A percentile compares a stretch with the other conserved stretches of the same genome.
phyloP scores from a whole-genome alignment of 2,113 vertebrate species.

The Pipa parva region DNA sequence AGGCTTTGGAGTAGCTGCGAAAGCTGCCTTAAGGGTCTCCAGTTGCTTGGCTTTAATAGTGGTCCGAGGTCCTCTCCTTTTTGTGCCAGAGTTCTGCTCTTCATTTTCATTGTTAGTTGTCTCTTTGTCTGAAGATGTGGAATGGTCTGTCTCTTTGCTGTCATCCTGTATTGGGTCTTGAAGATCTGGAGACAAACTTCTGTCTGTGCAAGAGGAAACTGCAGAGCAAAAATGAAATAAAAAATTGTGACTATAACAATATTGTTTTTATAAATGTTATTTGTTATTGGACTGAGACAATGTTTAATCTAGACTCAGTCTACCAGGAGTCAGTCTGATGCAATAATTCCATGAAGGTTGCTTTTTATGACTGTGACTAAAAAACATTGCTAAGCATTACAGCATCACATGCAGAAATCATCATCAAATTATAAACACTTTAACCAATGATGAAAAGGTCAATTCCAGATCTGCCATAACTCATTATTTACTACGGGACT shows the following conservation, averaged over 20 bases:
- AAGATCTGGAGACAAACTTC: conserved; percentile 94
- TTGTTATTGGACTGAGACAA: too few relatives aligned
- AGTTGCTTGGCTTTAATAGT: conserved; percentile 98
- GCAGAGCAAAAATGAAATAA: not conserved
- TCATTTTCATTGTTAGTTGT: conserved; percentile 93
- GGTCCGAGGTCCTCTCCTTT: conserved; percentile 88
- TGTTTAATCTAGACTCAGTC: not conserved
- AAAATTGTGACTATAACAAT: not conserved
- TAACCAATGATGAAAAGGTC: too few relatives aligned
- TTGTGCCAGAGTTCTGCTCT: conserved; percentile 90
- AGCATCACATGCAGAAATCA: too few relatives aligned
- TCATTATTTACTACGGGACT: too few relatives aligned
- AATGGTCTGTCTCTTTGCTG: conserved; percentile 94
- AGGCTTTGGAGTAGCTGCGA: conserved; percentile 92
- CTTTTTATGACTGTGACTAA: not conserved
- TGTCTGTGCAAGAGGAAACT: conserved; percentile 97
- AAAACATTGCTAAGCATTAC: too few relatives aligned
- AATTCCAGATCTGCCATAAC: too few relatives aligned
- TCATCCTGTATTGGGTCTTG: conserved; percentile 89
- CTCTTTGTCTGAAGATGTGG: conserved; percentile 95
- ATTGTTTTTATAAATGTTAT: too few relatives aligned
- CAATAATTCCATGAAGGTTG: too few relatives aligned
- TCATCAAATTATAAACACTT: too few relatives aligned
- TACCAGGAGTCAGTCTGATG: too few relatives aligned
- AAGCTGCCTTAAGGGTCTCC: conserved; percentile 95